phyloP scores from a whole-genome alignment of 1,140 invertebrate species.

The Ips nitidus region DNA sequence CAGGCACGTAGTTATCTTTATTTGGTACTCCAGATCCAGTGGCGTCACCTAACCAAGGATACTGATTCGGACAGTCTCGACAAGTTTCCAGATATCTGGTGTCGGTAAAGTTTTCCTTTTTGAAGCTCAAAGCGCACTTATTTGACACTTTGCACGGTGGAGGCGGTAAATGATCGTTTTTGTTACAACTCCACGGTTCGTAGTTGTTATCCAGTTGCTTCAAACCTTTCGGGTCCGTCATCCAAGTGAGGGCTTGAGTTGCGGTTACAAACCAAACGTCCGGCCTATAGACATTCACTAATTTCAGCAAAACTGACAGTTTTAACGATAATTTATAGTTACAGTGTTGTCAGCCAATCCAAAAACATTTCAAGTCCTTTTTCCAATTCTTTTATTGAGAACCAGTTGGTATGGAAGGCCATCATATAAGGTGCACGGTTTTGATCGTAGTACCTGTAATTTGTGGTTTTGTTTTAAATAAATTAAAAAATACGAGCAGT shows the following conservation, averaged over 20 bases:
- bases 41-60: constrained; percentile 84
- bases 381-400: constrained; percentile 85
- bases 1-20: constrained; percentile 79
- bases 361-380: constrained; percentile 84
- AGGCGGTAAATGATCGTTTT: constrained; percentile 66
- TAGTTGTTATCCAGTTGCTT: constrained; percentile 67
- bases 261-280: constrained; percentile 90
- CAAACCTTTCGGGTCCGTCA: constrained; percentile 79
- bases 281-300: constrained; percentile 57
- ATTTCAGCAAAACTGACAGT: not conserved
- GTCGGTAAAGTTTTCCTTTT: constrained; percentile 73
- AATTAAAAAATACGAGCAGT: not conserved
- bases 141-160: constrained; percentile 79
- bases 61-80: constrained; percentile 80
- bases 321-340: constrained; percentile 53
- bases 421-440: constrained; percentile 92
- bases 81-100: constrained; percentile 89
- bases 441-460: constrained; percentile 73
- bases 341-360: constrained; percentile 76
- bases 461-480: not conserved
- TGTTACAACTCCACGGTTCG: constrained; percentile 80
- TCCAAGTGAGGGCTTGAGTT: constrained; percentile 89
- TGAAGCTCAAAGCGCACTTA: constrained; percentile 82
- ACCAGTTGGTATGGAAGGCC: constrained; percentile 94
- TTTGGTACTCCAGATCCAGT: constrained; percentile 77